Evolutionary conservation across 2,113 vertebrate genomes (phyloP), one percentile per base, ranked within the genome.

Genomic region (Myrmecobius fasciatus): DNA sequence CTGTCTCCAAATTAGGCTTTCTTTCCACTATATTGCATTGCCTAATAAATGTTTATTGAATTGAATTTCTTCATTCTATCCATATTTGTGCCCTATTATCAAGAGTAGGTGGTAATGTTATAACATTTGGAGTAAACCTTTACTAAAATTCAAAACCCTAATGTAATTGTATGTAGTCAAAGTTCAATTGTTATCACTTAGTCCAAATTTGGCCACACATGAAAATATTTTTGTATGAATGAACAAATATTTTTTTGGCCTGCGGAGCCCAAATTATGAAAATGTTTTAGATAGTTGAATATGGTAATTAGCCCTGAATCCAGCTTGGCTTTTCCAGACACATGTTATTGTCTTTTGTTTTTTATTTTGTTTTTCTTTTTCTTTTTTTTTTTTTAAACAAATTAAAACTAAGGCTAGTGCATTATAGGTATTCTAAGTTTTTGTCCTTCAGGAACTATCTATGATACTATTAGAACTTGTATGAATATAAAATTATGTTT

Each of bases 141-240:
- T 52, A 96, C 97, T 95, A 96, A 96, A 97, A 95, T 96, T 96
- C 96, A 96, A 95, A 97, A 93, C 91, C 93, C 91, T 93, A 95
- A 93, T 94, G 94, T 94, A 97, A 97, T 95, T 98, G 97, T 97
- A 96, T 95, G 93, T 94, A 96, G 94, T 96, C 91, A 93, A 92
- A 97, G 92, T 94, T 91, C 92, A 97, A 97, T 97, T 97, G 97
- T 94, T 97, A 97, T 97, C 97, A 97, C 97, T 97, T 97, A 97
- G 97, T 97, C 97, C 96, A 97, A 97, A 93, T 97, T 94, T 97
- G 95, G 98, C 94, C 4, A 11, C 91, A 53, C 89, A 96, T 49
- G 91, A 96, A 95, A 97, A 94, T 49, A 53, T 60, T n/a, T 60
- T 75, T 52, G n/a, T 53, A 36, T 91, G 93, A 96, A 89, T 98